Conservation (phyloP, 2,113 vertebrate genomes). For the Daboia siamensis region DNA sequence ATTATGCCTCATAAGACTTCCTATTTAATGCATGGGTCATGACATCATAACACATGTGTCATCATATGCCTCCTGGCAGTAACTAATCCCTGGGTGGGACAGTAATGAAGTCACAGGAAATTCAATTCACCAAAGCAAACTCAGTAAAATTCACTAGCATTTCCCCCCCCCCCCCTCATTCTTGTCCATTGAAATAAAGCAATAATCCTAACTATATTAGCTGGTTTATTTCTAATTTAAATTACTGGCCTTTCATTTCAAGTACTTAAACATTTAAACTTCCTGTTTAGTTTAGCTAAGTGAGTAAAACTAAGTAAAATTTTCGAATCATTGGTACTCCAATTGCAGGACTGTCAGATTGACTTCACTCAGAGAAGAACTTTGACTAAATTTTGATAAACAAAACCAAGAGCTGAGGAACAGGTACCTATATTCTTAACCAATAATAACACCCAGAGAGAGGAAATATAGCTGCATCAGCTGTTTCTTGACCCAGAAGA, state of each 20-base stretch:
- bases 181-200: neutral
- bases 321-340: neutral
- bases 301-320: neutral
- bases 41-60: neutral
- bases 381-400: neutral
- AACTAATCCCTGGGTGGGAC: neutral
- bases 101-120: neutral
- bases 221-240: neutral
- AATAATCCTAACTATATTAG: neutral
- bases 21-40: neutral
- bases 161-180: accelerated
- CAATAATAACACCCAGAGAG: neutral
- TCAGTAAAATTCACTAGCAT: neutral
- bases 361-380: neutral
- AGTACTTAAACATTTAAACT: neutral
- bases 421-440: neutral
- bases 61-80: neutral
- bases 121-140: neutral
- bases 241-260: neutral
- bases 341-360: neutral
- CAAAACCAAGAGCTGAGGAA: neutral
- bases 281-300: neutral
- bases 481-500: neutral
- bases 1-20: neutral
- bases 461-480: neutral